Conservation (phyloP, 2,888 invertebrate species). For the Diarsia rubi region DNA sequence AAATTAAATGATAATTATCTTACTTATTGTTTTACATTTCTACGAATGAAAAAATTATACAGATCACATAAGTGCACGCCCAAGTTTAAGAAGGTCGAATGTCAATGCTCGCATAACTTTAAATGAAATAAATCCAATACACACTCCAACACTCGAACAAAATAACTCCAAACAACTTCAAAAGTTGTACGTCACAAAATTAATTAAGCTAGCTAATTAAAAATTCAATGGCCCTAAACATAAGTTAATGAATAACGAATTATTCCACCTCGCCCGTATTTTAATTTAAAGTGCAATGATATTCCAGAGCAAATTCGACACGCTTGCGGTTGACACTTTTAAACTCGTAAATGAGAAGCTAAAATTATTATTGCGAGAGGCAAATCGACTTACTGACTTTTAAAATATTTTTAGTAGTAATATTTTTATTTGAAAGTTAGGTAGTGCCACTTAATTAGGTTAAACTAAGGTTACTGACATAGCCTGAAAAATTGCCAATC, state of each 20-base stretch:
- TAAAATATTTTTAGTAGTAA: neutral
- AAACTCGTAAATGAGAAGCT: conserved; percentile 42
- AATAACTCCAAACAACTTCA: conserved; percentile 20
- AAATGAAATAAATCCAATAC: conserved; percentile 34
- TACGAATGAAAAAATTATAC: neutral
- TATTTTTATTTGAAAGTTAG: neutral
- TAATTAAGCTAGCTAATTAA: conserved; percentile 46
- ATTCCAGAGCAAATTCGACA: conserved; percentile 29
- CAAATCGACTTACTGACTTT: conserved; percentile 19
- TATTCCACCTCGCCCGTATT: conserved; percentile 26
- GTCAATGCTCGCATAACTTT: neutral
- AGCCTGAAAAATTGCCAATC: no score
- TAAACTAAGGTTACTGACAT: no score
- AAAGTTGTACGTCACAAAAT: conserved; percentile 29
- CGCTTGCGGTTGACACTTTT: conserved; percentile 50
- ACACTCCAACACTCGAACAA: conserved; percentile 7
- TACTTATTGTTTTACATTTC: neutral
- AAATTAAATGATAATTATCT: neutral
- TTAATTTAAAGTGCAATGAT: conserved; percentile 49
- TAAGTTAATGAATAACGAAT: conserved; percentile 35
- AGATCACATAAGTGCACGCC: neutral
- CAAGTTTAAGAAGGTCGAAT: neutral
- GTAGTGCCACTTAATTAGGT: no score
- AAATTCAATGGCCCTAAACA: conserved; percentile 27
- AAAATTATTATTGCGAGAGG: conserved; percentile 27